Evolutionary conservation across 2,113 vertebrate genomes (phyloP), one percentile per base, ranked within the genome.

Genomic region (Albula glossodonta): DNA sequence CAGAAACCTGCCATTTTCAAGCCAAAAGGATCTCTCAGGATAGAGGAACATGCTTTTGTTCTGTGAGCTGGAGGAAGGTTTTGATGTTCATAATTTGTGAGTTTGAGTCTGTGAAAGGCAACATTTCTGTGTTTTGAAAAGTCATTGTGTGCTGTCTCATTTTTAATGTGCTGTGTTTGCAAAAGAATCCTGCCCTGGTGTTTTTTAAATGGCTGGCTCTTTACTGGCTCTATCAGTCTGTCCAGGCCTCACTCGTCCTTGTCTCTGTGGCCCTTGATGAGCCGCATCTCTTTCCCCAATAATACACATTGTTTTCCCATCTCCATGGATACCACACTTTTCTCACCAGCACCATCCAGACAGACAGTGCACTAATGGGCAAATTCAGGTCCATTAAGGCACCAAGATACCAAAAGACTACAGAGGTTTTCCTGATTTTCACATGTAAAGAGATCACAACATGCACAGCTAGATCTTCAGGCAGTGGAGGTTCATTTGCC

Each of bases 281-380:
- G 12, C 5, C 3, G 19, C 22, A 5, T 70, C 63, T 8, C 4
- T 70, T n/a, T 70, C 63, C 63, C 49, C 22, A 11, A 78, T 66
- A 52, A 60, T 57, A 25, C 52, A 9, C 53, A 56, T 9, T 50
- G 56, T 41, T 63, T 84, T 77, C 66, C 66, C 70, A 63, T 84
- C 83, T 31, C 63, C 50, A 74, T 84, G 83, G 11, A 10, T 84
- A 84, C 25, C 52, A 49, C 57, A 74, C 74, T 78, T 25, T 56
- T 79, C 51, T 49, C 31, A 74, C 83, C 31, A 57, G 83, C 56
- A n/a, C 50, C 51, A 57, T 74, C 9, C 83, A 79, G 41, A 84
- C 78, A 84, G 8, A 48, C 7, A 31, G 60, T 63, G 60, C 17
- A 19, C 60, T 63, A 63, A 63, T 63, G 60, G 60, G 15, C 60